A percentile compares a stretch with the other conserved stretches of the same genome.
phyloP scores from a whole-genome alignment of 2,113 vertebrate species.

The Carettochelys insculpta region DNA sequence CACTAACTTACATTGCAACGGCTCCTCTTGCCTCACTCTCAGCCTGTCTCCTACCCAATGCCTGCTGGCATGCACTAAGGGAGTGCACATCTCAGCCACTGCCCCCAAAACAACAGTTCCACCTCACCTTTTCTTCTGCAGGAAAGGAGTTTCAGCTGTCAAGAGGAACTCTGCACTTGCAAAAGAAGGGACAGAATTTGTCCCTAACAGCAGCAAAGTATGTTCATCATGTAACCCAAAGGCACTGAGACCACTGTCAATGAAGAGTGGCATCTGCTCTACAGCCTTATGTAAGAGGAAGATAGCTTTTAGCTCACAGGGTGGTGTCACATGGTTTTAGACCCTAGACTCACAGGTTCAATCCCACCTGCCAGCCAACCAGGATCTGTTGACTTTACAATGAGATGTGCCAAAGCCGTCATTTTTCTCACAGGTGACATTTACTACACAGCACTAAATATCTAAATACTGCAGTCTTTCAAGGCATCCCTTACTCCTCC shows the following conservation, averaged over 20 bases:
- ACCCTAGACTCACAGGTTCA: too few relatives aligned
- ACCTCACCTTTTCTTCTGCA: not conserved
- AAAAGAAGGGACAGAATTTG: not conserved
- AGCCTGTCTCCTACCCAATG: not conserved
- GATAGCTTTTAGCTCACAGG: too few relatives aligned
- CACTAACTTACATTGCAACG: not conserved
- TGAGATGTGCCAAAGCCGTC: not conserved
- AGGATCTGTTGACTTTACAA: too few relatives aligned
- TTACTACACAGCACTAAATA: too few relatives aligned
- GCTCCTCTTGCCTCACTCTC: not conserved
- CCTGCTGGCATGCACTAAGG: not conserved
- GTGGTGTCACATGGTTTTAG: too few relatives aligned
- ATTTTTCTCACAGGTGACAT: not conserved
- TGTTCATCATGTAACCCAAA: too few relatives aligned
- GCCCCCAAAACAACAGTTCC: not conserved
- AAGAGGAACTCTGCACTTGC: not conserved
- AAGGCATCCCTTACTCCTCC: too few relatives aligned
- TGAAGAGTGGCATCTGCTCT: too few relatives aligned
- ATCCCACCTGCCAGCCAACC: too few relatives aligned
- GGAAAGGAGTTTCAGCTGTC: not conserved
- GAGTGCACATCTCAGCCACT: not conserved
- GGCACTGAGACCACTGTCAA: too few relatives aligned
- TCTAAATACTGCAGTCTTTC: too few relatives aligned
- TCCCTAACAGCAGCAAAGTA: not conserved
- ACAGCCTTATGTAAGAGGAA: too few relatives aligned